Evolutionary conservation across 2,797 vertebrate species (phyloP).

Genomic region (Corythornis leucogaster): DNA sequence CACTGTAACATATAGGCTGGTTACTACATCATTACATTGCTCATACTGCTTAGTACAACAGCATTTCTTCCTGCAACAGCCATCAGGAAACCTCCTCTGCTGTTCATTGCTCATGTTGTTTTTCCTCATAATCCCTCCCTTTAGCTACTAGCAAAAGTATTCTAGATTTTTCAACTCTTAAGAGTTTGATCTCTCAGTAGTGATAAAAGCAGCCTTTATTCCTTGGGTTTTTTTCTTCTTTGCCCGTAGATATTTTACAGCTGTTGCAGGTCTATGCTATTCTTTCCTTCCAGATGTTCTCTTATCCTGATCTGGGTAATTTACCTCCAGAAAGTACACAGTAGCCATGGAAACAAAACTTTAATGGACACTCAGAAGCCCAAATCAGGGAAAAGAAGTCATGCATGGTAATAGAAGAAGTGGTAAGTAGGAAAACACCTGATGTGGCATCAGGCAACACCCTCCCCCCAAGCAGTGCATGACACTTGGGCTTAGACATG

Average conservation of each 20-base stretch:
- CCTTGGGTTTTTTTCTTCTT: conserved; percentile 15
- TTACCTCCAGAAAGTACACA: conserved; percentile 20
- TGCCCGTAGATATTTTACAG: neutral
- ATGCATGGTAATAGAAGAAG: neutral
- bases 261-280: conserved; percentile 20
- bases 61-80: neutral
- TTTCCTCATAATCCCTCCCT: neutral
- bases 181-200: neutral
- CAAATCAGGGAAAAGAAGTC: neutral
- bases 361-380: neutral
- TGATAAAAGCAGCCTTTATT: neutral
- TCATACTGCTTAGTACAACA: neutral
- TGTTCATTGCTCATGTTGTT: neutral
- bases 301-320: conserved; percentile 13
- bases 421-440: neutral
- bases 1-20: neutral
- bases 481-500: neutral
- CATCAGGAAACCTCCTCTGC: neutral
- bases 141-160: conserved; percentile 1
- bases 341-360: conserved; percentile 20
- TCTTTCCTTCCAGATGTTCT: conserved; percentile 29
- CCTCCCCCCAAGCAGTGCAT: neutral
- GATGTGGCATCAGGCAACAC: neutral
- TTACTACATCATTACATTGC: neutral
- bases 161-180: neutral